Percentiles rank a stretch among this genome's conserved stretches.
Conservation (phyloP, 2,888 invertebrate genomes). For the Ypsolopha sequella region DNA sequence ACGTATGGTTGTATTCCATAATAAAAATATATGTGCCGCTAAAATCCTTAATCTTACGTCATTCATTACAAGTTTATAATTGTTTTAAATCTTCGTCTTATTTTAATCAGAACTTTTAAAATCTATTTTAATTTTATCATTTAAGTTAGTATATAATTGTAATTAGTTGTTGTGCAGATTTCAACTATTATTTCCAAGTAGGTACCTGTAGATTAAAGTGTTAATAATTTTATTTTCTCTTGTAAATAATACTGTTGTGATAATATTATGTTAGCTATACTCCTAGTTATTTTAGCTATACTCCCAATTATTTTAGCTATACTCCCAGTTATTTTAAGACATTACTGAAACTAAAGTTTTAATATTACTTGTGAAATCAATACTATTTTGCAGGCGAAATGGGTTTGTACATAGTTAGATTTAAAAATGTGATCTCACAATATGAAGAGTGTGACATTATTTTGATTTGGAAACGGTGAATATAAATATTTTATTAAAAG, state of each 20-base stretch:
- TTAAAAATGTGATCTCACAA: constrained; percentile 1
- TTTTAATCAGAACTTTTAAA: too few relatives aligned
- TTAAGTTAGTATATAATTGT: too few relatives aligned
- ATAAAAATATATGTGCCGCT: too few relatives aligned
- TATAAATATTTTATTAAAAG: not conserved
- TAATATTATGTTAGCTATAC: constrained; percentile 21
- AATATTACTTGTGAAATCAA: not conserved
- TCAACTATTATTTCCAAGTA: not conserved
- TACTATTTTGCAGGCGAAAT: not conserved
- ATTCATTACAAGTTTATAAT: too few relatives aligned
- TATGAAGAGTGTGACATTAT: not conserved
- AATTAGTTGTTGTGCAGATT: too few relatives aligned
- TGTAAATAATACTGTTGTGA: constrained; percentile 30
- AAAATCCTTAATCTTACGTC: too few relatives aligned
- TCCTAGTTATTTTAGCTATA: constrained; percentile 14
- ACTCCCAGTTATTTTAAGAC: constrained; percentile 1
- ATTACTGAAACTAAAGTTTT: constrained; percentile 7
- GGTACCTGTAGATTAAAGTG: constrained; percentile 1
- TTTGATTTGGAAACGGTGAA: not conserved
- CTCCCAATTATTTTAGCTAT: not conserved
- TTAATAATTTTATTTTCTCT: constrained; percentile 5
- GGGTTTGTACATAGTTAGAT: not conserved
- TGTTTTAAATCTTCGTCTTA: too few relatives aligned
- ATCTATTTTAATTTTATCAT: too few relatives aligned
- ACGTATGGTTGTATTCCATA: too few relatives aligned